Conservation (phyloP, 2,888 invertebrate species). For the Hipparchia sbordonii region DNA sequence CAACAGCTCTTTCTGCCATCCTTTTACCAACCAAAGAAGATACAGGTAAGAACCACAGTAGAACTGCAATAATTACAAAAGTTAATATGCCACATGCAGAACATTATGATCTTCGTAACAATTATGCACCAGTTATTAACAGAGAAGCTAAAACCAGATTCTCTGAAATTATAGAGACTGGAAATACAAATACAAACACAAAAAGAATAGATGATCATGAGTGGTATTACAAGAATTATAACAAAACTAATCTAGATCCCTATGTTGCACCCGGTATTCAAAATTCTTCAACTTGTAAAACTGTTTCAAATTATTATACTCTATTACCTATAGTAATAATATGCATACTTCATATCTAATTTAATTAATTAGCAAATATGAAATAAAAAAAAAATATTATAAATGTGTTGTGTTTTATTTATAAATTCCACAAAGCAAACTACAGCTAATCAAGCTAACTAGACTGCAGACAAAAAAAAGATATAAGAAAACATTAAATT, state of each 20-base stretch:
- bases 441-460: neutral
- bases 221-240: conserved; percentile 95
- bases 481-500: too few species aligned
- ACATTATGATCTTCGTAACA: conserved; percentile 60
- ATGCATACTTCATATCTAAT: conserved; percentile 8
- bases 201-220: conserved; percentile 81
- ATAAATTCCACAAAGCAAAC: neutral
- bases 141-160: conserved; percentile 74
- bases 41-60: conserved; percentile 57
- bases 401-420: conserved; percentile 10
- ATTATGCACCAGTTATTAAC: conserved; percentile 67
- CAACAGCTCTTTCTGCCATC: conserved; percentile 84
- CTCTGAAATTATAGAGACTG: conserved; percentile 62
- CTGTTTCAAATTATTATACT: conserved; percentile 35
- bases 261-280: conserved; percentile 73
- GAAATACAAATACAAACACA: conserved; percentile 71
- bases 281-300: conserved; percentile 46
- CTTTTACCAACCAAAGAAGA: conserved; percentile 82
- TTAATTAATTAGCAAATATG: conserved; percentile 12
- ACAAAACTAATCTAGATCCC: conserved; percentile 82
- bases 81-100: conserved; percentile 69
- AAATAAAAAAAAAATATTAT: conserved; percentile 21
- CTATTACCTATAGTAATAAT: conserved; percentile 33
- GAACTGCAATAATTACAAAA: conserved; percentile 75
- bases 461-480: too few species aligned